These are phyloP conservation scores for Atherinomorus stipes DNA, from an alignment of 2,113 vertebrate species.

Conservation along the genomic window DNA sequence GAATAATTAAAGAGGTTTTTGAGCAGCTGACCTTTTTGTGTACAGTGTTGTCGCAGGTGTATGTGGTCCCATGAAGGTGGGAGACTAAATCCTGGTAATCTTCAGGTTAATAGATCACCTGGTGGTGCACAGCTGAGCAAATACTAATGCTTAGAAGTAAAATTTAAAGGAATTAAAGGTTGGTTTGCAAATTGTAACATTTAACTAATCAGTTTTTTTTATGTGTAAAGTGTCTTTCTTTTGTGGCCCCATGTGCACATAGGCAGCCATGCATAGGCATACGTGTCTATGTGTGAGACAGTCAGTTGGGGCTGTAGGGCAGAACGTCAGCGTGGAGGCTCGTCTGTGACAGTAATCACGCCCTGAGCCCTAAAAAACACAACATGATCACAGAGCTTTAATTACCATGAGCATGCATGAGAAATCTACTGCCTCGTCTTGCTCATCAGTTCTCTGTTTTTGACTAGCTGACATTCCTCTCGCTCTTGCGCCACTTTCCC, in stretches of 20 bases:
- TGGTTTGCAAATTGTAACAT: no score
- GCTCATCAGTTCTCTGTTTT: conserved; percentile 12
- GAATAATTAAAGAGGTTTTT: conserved; percentile 57
- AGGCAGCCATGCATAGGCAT: not conserved
- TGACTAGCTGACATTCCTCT: conserved; percentile 24
- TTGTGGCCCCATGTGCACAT: conserved; percentile 1
- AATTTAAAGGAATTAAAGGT: no score
- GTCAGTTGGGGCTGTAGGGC: conserved; percentile 13
- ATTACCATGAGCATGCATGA: conserved; percentile 10
- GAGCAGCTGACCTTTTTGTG: conserved; percentile 9
- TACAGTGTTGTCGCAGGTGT: not conserved
- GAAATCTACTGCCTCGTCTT: conserved; percentile 1
- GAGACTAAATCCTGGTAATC: not conserved
- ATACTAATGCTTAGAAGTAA: not conserved
- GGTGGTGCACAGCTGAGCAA: not conserved
- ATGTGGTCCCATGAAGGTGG: not conserved
- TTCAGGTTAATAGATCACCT: not conserved
- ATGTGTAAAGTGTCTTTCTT: not conserved
- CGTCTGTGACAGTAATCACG: not conserved
- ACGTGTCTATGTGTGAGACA: conserved; percentile 7
- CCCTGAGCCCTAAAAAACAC: conserved; percentile 15
- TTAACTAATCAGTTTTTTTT: not conserved
- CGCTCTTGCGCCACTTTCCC: conserved; percentile 6
- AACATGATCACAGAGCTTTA: conserved; percentile 8
- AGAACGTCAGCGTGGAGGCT: not conserved